Conservation (phyloP, 2,797 vertebrate genomes). For the Lycodopsis pacificus region DNA sequence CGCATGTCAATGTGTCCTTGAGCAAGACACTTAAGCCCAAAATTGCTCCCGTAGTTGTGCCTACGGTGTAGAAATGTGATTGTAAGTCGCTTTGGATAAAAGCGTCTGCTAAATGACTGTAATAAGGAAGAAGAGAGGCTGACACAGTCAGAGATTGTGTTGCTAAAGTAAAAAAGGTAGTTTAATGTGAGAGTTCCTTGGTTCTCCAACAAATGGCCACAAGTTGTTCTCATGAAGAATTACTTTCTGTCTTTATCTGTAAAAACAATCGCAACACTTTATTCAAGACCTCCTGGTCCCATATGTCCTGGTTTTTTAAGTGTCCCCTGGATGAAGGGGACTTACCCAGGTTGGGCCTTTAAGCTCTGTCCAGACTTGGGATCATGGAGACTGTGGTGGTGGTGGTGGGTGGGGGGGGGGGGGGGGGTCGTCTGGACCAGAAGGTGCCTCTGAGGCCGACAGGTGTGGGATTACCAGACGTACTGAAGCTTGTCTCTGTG, state of each 20-base stretch:
- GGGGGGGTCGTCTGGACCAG: conserved; percentile 24
- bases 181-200: neutral
- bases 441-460: conserved; percentile 63
- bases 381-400: conserved; percentile 51
- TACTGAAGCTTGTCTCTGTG: conserved; percentile 74
- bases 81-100: too few species aligned
- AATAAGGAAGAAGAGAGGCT: neutral
- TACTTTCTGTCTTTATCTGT: conserved; percentile 4
- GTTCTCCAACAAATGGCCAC: neutral
- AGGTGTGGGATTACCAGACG: conserved; percentile 77
- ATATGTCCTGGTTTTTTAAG: conserved; percentile 52
- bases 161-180: neutral
- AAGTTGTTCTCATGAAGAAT: neutral
- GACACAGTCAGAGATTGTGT: neutral
- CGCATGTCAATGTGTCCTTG: too few species aligned
- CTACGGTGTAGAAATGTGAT: too few species aligned
- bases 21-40: too few species aligned
- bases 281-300: neutral
- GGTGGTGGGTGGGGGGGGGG: neutral
- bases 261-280: neutral
- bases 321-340: conserved; percentile 62
- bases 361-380: conserved; percentile 83
- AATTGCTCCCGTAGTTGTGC: too few species aligned
- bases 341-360: conserved; percentile 75
- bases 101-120: too few species aligned